Base-by-base conservation (phyloP, 1,140 invertebrate species). In the Mizuhopecten yessoensis region DNA sequence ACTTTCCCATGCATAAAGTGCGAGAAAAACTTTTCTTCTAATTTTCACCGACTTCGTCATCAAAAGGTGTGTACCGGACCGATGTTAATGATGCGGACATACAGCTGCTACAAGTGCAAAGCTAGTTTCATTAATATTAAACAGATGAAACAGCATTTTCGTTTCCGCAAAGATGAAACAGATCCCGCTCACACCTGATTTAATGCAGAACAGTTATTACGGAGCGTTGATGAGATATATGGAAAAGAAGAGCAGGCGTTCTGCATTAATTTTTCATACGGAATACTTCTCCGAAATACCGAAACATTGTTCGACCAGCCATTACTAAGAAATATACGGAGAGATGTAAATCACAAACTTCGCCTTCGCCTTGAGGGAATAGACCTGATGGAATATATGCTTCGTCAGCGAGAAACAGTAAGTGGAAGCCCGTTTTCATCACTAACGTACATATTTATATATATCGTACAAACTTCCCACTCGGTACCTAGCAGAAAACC, bases 351-450 rank as follows among this genome's bases (percentile, higher is more conserved):
- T 29, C 57, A 86, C 3, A 36, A 87, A 86, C 57, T 92, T 34
- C 75, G 34, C 9, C 34, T 39, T 2, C 34, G 88, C n/a, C n/a
- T n/a, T n/a, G n/a, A n/a, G n/a, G n/a, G n/a, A n/a, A n/a, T n/a
- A 13, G 13, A 39, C 36, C 34, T 90, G 34, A 42, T 90, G 34
- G 45, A n/a, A n/a, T n/a, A 92, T 49, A 90, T 92, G 86, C 88
- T 92, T 33, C 45, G 34, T 29, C 49, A 92, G n/a, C 23, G 49
- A 34, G 89, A 3, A 39, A 91, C 20, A 86, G 89, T 17, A 88
- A 91, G n/a, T n/a, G 91, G 89, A 90, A 86, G 45, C 89, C 89
- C 5, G n/a, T 39, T n/a, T 87, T 86, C 20, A 88, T 92, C 29
- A 86, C 57, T 23, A 92, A 90, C 75, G 87, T 86, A 23, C 45